A percentile compares a stretch with the other conserved stretches of the same genome.
phyloP scores from a whole-genome alignment of 1,140 invertebrate genomes.

The Drosophila cardini region DNA sequence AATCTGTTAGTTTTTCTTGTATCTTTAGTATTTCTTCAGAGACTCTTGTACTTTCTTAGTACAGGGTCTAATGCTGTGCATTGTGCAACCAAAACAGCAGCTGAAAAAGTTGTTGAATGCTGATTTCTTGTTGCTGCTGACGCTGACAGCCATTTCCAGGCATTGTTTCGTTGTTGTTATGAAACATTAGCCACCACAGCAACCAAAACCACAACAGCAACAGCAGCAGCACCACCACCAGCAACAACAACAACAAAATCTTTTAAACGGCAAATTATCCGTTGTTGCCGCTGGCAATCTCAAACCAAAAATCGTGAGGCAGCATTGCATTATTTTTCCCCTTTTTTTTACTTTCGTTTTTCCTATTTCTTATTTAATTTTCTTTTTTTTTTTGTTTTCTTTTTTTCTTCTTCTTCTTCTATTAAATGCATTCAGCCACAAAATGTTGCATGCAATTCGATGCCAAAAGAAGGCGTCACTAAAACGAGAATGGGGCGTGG shows the following conservation, averaged over 20 bases:
- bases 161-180: constrained; percentile 78
- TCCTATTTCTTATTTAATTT: constrained; percentile 27
- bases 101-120: constrained; percentile 41
- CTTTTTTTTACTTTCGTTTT: constrained; percentile 45
- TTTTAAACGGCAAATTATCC: constrained; percentile 48
- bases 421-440: constrained; percentile 41
- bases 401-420: constrained; percentile 11
- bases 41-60: no score
- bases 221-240: constrained; percentile 34
- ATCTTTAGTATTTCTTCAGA: no score
- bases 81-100: constrained; percentile 40
- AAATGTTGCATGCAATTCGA: constrained; percentile 42
- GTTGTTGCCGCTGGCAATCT: constrained; percentile 26
- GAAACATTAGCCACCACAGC: constrained; percentile 67
- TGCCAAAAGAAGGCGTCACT: constrained; percentile 12
- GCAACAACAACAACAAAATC: constrained; percentile 26
- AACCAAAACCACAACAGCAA: constrained; percentile 29
- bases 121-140: constrained; percentile 36
- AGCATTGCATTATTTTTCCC: constrained; percentile 11
- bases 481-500: constrained; percentile 10
- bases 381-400: constrained; percentile 14
- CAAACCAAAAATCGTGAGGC: constrained; percentile 63
- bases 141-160: constrained; percentile 75
- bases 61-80: constrained; percentile 2
- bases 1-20: no score